phyloP scores from a whole-genome alignment of 2,113 vertebrate species.

The Oryzias celebensis region DNA sequence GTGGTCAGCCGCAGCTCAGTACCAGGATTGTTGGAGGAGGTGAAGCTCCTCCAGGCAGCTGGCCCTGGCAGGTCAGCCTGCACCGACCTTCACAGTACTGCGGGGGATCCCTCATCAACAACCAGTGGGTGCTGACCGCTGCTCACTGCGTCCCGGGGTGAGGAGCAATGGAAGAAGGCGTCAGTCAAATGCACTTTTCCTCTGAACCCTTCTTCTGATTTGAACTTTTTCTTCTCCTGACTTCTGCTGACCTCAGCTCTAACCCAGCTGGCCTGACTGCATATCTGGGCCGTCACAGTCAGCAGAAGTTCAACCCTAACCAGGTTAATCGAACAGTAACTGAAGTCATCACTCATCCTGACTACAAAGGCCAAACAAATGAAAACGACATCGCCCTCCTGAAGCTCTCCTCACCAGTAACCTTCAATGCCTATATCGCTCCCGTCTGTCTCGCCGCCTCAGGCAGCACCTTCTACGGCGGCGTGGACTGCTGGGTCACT shows the following conservation, averaged over 20 bases:
- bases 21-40: constrained; percentile 74
- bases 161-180: neutral
- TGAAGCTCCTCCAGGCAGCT: constrained; percentile 42
- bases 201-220: too few species aligned
- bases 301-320: constrained; percentile 3
- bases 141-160: constrained; percentile 68
- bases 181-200: too few species aligned
- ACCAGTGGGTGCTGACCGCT: constrained; percentile 74
- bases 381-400: constrained; percentile 78
- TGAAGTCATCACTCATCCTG: constrained; percentile 52
- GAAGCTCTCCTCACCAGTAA: constrained; percentile 52
- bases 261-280: constrained; percentile 4
- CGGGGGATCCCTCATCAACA: constrained; percentile 77
- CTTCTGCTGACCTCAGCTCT: neutral
- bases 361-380: constrained; percentile 10
- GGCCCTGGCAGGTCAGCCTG: constrained; percentile 80
- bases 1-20: constrained; percentile 51
- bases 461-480: constrained; percentile 65
- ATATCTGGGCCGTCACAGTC: constrained; percentile 49
- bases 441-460: constrained; percentile 78
- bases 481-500: constrained; percentile 75
- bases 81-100: constrained; percentile 48
- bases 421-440: constrained; percentile 60
- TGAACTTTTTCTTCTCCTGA: neutral
- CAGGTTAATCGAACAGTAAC: neutral